A percentile compares a stretch with the other conserved stretches of the same genome.
Conservation (phyloP, 2,797 vertebrate genomes). For the Chrysocyon brachyurus region DNA sequence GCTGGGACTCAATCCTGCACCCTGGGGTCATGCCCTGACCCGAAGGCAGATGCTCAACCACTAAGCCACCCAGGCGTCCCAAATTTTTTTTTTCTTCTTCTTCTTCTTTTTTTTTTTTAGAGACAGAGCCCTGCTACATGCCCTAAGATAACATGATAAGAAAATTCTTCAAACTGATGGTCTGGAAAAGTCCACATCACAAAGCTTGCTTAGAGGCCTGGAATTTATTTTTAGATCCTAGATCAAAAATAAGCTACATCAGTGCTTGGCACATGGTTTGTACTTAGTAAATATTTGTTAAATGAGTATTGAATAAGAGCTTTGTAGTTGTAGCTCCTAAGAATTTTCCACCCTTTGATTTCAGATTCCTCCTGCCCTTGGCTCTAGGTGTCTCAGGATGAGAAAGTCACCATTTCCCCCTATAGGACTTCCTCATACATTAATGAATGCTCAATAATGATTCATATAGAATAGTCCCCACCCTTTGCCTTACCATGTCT, state of each 20-base stretch:
- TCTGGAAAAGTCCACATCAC: not conserved
- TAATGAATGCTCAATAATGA: not conserved
- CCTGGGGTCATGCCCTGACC: too few relatives aligned
- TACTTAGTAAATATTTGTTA: slow-evolving; percentile 25
- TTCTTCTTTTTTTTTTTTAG: too few relatives aligned
- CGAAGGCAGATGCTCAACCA: too few relatives aligned
- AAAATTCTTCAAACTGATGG: slow-evolving; percentile 22
- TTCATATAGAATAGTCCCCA: not conserved
- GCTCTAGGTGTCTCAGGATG: not conserved
- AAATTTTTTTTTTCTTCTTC: too few relatives aligned
- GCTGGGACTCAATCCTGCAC: too few relatives aligned
- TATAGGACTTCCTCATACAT: not conserved
- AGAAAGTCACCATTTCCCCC: not conserved
- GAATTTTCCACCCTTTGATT: slow-evolving; percentile 14
- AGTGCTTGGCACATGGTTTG: not conserved
- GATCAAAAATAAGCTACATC: not conserved
- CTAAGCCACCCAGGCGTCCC: too few relatives aligned
- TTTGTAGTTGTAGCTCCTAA: not conserved
- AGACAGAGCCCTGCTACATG: not conserved
- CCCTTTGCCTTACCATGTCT: not conserved
- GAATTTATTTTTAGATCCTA: slow-evolving; percentile 2
- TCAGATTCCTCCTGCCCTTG: not conserved
- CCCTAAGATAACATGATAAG: not conserved
- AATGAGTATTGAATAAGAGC: slow-evolving; percentile 10
- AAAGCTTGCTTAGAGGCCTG: not conserved